Evolutionary conservation across 1,140 invertebrate species (phyloP).

Genomic region (Drosophila subpulchrella): DNA sequence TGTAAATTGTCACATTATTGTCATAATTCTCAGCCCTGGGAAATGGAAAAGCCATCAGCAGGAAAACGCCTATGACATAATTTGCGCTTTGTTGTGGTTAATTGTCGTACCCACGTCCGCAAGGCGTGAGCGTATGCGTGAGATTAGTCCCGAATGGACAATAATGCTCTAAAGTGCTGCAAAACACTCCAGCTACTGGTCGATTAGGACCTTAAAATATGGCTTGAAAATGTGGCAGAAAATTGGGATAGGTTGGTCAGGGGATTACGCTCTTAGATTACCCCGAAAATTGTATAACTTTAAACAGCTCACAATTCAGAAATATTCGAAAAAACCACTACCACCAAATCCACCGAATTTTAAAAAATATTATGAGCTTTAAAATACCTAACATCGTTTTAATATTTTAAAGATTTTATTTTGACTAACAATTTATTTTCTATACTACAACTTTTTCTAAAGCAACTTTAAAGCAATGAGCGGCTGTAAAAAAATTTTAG

Average conservation of each 20-base stretch:
- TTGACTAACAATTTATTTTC: no score
- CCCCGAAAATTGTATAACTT: no score
- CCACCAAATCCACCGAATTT: no score
- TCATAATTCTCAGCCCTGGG: conserved; percentile 68
- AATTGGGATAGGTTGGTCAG: not conserved
- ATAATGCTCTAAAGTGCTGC: conserved; percentile 25
- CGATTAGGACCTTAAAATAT: not conserved
- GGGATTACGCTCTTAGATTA: not conserved
- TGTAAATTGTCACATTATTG: conserved; percentile 83
- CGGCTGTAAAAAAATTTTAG: no score
- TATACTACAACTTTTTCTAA: no score
- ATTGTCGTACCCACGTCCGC: conserved; percentile 52
- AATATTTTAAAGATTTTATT: no score
- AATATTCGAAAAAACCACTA: no score
- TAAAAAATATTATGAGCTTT: no score
- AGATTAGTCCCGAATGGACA: conserved; percentile 7
- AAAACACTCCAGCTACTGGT: conserved; percentile 27
- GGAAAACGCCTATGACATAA: conserved; percentile 74
- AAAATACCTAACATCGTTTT: no score
- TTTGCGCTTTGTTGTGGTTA: conserved; percentile 79
- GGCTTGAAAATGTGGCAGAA: not conserved
- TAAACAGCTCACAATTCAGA: no score
- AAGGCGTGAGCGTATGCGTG: conserved; percentile 53
- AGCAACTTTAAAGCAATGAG: no score
- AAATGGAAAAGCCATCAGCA: conserved; percentile 73